Percentiles rank a stretch among this genome's conserved stretches.
phyloP scores from a whole-genome alignment of 2,797 vertebrate species.

The Babyrousa celebensis region DNA sequence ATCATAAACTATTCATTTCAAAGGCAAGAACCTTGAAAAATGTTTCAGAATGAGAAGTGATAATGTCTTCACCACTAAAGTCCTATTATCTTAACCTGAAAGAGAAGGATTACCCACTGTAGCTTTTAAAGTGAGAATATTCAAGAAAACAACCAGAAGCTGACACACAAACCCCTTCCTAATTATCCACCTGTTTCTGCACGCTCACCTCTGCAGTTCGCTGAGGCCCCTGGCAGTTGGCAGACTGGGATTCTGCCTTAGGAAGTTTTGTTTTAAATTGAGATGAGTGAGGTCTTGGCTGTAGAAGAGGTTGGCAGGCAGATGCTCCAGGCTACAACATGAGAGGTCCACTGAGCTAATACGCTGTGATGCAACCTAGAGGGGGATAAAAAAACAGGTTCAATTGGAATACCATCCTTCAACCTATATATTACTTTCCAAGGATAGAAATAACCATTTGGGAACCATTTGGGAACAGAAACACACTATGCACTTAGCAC shows the following conservation, averaged over 20 bases:
- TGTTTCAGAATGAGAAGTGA: not conserved
- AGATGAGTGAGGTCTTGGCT: slow-evolving; percentile 99
- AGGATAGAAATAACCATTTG: not conserved
- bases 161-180: not conserved
- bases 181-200: not conserved
- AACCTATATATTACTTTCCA: not conserved
- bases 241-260: slow-evolving; percentile 90
- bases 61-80: slow-evolving; percentile 4
- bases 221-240: slow-evolving; percentile 93
- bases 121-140: not conserved
- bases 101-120: not conserved
- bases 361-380: slow-evolving; percentile 98
- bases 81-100: not conserved
- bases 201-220: slow-evolving; percentile 96
- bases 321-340: slow-evolving; percentile 97
- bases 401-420: slow-evolving; percentile 34
- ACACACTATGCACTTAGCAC: not conserved
- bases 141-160: not conserved
- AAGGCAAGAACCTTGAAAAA: slow-evolving; percentile 33
- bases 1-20: slow-evolving; percentile 46
- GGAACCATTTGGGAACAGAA: not conserved
- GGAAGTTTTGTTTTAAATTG: slow-evolving; percentile 99
- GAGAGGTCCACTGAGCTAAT: slow-evolving; percentile 99
- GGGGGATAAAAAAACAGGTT: slow-evolving; percentile 58
- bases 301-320: slow-evolving; percentile 98